A percentile compares a stretch with the other conserved stretches of the same genome.
Evolutionary conservation across 2,113 vertebrate species (phyloP).

Genomic region (Catharus minimus): DNA sequence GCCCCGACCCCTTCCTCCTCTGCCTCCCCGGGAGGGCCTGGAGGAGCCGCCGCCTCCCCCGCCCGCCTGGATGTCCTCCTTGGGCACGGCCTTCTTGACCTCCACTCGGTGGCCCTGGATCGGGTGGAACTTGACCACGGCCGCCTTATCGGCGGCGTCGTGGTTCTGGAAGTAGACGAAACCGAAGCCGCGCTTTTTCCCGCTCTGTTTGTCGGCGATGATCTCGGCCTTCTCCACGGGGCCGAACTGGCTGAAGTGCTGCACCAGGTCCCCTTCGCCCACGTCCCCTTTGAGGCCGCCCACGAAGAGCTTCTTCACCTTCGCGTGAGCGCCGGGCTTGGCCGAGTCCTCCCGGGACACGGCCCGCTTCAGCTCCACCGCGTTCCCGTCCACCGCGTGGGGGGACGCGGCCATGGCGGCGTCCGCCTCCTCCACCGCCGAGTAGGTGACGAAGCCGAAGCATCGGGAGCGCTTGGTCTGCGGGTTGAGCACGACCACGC

Average conservation of each 20-base stretch:
- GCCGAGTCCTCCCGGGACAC: constrained; percentile 92
- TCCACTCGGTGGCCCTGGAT: constrained; percentile 92
- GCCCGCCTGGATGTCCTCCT: constrained; percentile 85
- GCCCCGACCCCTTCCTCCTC: constrained; percentile 79
- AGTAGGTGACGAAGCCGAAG: constrained; percentile 96
- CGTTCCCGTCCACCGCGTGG: constrained; percentile 90
- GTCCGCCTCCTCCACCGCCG: constrained; percentile 90
- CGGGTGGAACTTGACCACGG: constrained; percentile 91
- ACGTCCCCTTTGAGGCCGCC: constrained; percentile 94
- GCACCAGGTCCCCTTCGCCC: constrained; percentile 85
- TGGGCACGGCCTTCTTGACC: constrained; percentile 92
- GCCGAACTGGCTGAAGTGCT: constrained; percentile 92
- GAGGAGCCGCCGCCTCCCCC: constrained; percentile 75
- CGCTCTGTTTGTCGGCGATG: constrained; percentile 92
- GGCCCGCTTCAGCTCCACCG: constrained; percentile 92
- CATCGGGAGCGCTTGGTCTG: constrained; percentile 89
- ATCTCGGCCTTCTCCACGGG: constrained; percentile 94
- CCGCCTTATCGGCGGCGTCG: constrained; percentile 93
- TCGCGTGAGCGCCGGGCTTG: constrained; percentile 89
- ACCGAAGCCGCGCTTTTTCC: constrained; percentile 95
- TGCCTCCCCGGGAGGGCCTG: constrained; percentile 75
- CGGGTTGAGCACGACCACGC: constrained; percentile 88
- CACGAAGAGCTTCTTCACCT: constrained; percentile 97
- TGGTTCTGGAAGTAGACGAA: constrained; percentile 94
- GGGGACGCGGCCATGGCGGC: constrained; percentile 92